phyloP scores from a whole-genome alignment of 30 jellyfish, hydroid and myxozoan species.

The Turritopsis rubra region DNA sequence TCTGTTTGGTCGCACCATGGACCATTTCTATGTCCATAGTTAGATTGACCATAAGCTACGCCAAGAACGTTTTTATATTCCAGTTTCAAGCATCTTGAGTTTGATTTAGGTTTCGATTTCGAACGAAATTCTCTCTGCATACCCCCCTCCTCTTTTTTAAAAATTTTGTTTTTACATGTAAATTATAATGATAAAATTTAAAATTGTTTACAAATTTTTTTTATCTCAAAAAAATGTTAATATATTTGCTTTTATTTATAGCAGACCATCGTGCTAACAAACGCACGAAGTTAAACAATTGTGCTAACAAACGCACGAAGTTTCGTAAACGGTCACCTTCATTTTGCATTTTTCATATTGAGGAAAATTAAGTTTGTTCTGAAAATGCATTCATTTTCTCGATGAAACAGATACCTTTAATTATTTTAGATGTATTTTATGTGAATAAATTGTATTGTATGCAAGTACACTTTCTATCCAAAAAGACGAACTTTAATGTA shows the following conservation, averaged over 20 bases:
- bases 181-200: no score
- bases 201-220: background rate
- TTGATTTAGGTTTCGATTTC: no score
- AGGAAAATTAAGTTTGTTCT: background rate
- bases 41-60: background rate
- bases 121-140: background rate
- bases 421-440: background rate
- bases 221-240: background rate
- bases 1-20: no score
- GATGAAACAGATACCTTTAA: background rate
- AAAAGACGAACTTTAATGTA: background rate
- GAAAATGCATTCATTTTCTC: background rate
- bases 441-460: background rate
- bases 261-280: background rate
- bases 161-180: background rate
- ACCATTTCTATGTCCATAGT: no score
- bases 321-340: no score
- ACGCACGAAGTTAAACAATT: no score
- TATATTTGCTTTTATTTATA: background rate
- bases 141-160: background rate
- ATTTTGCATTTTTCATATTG: background rate
- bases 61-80: background rate
- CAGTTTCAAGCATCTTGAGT: background rate
- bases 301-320: no score
- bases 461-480: background rate